phyloP scores from a whole-genome alignment of 2,888 invertebrate species.

The Pantelozetes paolii region DNA sequence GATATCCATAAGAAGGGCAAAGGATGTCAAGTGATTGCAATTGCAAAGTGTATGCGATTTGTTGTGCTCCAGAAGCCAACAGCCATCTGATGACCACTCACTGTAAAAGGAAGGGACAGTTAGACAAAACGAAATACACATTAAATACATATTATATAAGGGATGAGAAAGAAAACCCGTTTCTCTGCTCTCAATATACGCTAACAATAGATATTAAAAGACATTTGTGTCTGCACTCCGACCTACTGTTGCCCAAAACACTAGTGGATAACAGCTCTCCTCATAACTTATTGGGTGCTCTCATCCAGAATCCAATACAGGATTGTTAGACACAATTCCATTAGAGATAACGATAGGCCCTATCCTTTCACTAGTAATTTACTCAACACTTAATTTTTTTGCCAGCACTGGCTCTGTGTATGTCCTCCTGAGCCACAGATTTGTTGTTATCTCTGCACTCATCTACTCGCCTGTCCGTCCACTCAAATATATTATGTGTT shows the following conservation, averaged over 20 bases:
- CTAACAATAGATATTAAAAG: no score
- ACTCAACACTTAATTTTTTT: background rate
- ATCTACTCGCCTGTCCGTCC: no score
- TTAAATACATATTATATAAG: no score
- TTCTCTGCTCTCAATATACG: no score
- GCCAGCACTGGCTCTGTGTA: background rate
- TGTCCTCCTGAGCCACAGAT: no score
- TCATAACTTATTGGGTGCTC: constrained; percentile 5
- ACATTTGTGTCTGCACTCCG: no score
- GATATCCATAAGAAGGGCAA: constrained; percentile 79
- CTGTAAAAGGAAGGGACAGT: background rate
- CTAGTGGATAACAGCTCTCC: background rate
- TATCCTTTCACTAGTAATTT: background rate
- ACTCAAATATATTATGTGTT: no score
- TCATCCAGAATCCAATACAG: background rate
- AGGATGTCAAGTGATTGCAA: constrained; percentile 83
- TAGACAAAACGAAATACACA: background rate
- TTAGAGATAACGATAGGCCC: background rate
- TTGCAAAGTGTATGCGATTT: constrained; percentile 75
- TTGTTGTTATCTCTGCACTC: no score
- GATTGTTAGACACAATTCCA: no score
- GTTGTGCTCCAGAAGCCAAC: constrained; percentile 72
- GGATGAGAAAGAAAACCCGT: no score
- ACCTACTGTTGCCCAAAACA: no score
- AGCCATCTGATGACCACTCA: constrained; percentile 64